These are phyloP conservation scores for Trissolcus brochymenae DNA, from an alignment of 2,888 invertebrate species.

Conservation along the genomic window DNA sequence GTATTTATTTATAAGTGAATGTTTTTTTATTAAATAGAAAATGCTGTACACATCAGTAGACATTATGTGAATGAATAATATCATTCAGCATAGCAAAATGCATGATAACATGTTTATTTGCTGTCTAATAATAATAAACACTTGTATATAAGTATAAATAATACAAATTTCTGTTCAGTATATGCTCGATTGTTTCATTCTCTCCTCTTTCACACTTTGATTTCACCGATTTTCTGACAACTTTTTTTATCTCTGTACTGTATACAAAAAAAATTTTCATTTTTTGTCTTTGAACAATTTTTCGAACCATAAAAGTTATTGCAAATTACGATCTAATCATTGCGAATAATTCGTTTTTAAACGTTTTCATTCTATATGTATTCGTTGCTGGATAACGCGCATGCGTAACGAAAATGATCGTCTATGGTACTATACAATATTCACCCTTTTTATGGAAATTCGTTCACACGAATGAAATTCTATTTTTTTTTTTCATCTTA, in stretches of 20 bases:
- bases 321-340: neutral
- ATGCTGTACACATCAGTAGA: constrained; percentile 39
- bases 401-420: neutral
- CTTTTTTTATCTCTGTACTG: neutral
- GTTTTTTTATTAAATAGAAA: constrained; percentile 33
- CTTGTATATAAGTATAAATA: constrained; percentile 57
- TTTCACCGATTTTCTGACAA: neutral
- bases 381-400: neutral
- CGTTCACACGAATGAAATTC: no score
- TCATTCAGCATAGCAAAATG: constrained; percentile 46
- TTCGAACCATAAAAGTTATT: neutral
- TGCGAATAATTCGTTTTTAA: neutral
- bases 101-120: constrained; percentile 54
- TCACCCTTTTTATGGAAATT: no score
- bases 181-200: constrained; percentile 16
- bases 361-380: neutral
- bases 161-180: constrained; percentile 55
- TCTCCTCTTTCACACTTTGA: constrained; percentile 7
- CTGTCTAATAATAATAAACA: constrained; percentile 54
- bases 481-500: no score
- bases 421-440: no score
- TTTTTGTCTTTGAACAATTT: neutral
- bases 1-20: constrained; percentile 26
- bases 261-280: neutral
- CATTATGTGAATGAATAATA: constrained; percentile 52